Base-by-base conservation (phyloP, 2,113 vertebrate genomes). In the Orientallactaga bullata region DNA sequence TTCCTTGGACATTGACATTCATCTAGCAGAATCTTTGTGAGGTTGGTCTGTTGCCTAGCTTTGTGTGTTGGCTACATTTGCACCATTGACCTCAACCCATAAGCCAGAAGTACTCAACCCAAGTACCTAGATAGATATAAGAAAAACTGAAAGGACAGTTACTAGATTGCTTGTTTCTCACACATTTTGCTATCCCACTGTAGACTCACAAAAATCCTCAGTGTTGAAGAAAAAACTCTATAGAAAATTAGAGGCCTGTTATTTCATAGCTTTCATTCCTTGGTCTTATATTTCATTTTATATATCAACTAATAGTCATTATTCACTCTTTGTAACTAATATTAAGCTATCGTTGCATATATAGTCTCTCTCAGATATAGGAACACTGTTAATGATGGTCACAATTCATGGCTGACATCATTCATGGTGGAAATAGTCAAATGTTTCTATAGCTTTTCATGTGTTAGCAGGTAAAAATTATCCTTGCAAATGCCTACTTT, bases 161-260 rank as follows among this genome's bases (percentile, higher is more conserved):
- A 26, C 8, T 51, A 39, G 18, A 15, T 76, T 72, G 92, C 85
- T 87, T 84, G 28, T 7, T 73, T 61, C 20, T 60, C 37, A 78
- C 7, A 65, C 21, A 77, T 60, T 84, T 89, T 69, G 35, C 23
- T 42, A 30, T 60, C 9, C 7, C 10, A 13, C 39, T 66, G 9
- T 28, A 74, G 80, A 21, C n/a, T 89, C 42, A 80, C 83, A 85
- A 79, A 76, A 60, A 21, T 78, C 89, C 63, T 94, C 74, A 28
- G 8, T 4, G 7, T 74, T 90, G 73, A 88, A 85, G 76, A 55
- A 68, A 69, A 94, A 85, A 1, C 11, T 90, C 65, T 47, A 0
- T 7, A 84, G 26, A 91, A 93, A 82, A 81, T 84, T 28, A 71
- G 35, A 71, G 71, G 17, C 1, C 20, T 58, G 95, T 94, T 81